Base-by-base conservation (phyloP, 2,888 invertebrate genomes). In the Trisateles emortualis region DNA sequence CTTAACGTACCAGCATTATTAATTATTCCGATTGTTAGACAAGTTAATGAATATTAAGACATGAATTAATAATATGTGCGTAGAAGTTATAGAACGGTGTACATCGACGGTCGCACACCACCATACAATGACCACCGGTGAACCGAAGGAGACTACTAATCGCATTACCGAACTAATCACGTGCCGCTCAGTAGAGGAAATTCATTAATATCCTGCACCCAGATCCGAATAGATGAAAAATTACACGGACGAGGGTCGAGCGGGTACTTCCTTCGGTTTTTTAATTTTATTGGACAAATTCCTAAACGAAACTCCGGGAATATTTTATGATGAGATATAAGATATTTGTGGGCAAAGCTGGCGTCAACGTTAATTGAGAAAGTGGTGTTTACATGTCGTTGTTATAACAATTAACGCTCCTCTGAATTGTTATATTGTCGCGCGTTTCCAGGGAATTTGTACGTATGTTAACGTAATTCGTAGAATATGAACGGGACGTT, bases 91-190 rank as follows among this genome's bases (percentile, higher is more conserved):
- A 50, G 62, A 47, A 35, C 30, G 19, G 13, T 30, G 13, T 71
- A 56, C 68, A 57, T 54, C 57, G 68, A 50, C 49, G 62, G 54
- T 46, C 52, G 66, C 65, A 72, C 66, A 54, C 57, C 63, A 52
- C 49, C 60, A 71, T 58, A 82, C 82, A 83, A 81, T 80, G 69
- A 72, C 64, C 62, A 64, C 66, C 71, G 65, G 68, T 62, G 64
- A 61, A 59, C 65, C 65, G 67, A 72, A 77, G 72, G 70, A 75
- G 70, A 66, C 53, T 63, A 59, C 68, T 94, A 94, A 95, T 94
- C 93, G 92, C 90, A 94, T 95, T 94, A 94, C 85, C 92, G 90
- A 92, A 93, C 94, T 94, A 94, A 95, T 95, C 94, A 93, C 93
- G 88, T 87, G 89, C 90, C 91, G 93, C 92, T 93, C 90, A 92